These are phyloP conservation scores for Anagyrus pseudococci DNA, from an alignment of 2,888 invertebrate species.

Conservation along the genomic window DNA sequence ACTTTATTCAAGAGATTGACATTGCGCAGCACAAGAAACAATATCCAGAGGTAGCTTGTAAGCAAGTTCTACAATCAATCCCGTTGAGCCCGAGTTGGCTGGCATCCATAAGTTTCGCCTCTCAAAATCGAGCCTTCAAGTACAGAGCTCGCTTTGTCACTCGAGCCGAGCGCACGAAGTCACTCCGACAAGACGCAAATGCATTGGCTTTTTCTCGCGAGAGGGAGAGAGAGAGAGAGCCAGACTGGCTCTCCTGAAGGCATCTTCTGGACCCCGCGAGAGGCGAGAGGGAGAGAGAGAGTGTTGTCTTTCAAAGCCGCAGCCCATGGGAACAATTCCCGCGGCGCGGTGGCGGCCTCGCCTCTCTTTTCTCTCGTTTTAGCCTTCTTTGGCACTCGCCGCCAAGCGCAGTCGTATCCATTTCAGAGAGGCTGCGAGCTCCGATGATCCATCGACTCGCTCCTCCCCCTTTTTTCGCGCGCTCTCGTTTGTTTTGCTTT, in stretches of 20 bases:
- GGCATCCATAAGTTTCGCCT: background rate
- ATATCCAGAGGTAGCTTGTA: no score
- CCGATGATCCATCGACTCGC: slow-evolving; percentile 26
- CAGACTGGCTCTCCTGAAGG: background rate
- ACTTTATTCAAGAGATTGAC: no score
- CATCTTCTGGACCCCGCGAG: background rate
- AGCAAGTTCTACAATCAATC: background rate
- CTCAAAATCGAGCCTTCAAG: slow-evolving; percentile 15
- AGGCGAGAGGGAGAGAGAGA: no score
- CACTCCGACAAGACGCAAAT: slow-evolving; percentile 9
- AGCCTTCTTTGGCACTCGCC: slow-evolving; percentile 30
- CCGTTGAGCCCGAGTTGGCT: background rate
- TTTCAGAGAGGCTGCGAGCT: slow-evolving; percentile 26
- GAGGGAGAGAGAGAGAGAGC: no score
- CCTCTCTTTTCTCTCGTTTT: background rate
- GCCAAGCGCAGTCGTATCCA: slow-evolving; percentile 23
- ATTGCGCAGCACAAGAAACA: no score
- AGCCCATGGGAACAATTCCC: slow-evolving; percentile 40
- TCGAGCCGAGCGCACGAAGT: background rate
- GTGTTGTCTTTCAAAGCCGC: slow-evolving; percentile 40
- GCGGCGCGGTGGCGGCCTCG: slow-evolving; percentile 6
- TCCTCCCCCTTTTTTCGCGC: background rate
- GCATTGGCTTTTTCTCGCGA: slow-evolving; percentile 8
- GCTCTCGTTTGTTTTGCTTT: slow-evolving; percentile 16
- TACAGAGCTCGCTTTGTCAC: slow-evolving; percentile 9